Evolutionary conservation across 92 coral and sea anemone genomes (phyloP), one percentile per base, ranked within the genome.

Genomic region (Virgularia gustaviana): DNA sequence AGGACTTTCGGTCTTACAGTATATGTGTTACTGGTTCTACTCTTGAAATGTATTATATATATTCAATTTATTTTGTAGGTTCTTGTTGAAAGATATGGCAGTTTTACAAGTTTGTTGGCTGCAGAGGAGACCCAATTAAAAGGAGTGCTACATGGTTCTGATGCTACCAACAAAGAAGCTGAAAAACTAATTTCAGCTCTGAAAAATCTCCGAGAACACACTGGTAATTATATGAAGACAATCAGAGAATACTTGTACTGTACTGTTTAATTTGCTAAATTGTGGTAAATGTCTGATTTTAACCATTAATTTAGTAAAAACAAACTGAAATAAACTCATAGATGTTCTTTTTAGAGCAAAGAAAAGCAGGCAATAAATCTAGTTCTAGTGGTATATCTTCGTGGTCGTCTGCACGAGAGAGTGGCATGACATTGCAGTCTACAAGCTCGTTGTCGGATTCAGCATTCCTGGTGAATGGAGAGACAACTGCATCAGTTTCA

Each of bases 281-380:
- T n/a, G n/a, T n/a, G n/a, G n/a, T n/a, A n/a, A n/a, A n/a, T n/a
- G n/a, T n/a, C n/a, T 43, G 5, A 13, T 4, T 55, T 55, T 4
- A 15, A 2, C 31, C 11, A 30, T 51, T 1, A 49, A 51, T 18
- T 51, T 51, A 47, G 20, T 47, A 16, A 3, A 16, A 16, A 16
- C 22, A 47, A 16, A 19, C 3, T 47, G 51, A 43, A 43, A 43
- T 1, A 1, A 13, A 13, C 20, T 16, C 51, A 43, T n/a, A n/a
- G n/a, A n/a, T n/a, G n/a, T n/a, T n/a, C 54, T 34, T 49, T 72
- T n/a, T 52, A 92, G 99, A 94, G 57, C 82, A 91, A 51, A 96
- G 88, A 49, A 89, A 83, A 64, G 95, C 89, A 63, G 99, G 99
- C 0, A 91, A 85, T 68, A 94, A 94, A 65, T 94, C 87, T 54